Evolutionary conservation across 2,113 vertebrate species (phyloP).

Genomic region (Cettia cetti): DNA sequence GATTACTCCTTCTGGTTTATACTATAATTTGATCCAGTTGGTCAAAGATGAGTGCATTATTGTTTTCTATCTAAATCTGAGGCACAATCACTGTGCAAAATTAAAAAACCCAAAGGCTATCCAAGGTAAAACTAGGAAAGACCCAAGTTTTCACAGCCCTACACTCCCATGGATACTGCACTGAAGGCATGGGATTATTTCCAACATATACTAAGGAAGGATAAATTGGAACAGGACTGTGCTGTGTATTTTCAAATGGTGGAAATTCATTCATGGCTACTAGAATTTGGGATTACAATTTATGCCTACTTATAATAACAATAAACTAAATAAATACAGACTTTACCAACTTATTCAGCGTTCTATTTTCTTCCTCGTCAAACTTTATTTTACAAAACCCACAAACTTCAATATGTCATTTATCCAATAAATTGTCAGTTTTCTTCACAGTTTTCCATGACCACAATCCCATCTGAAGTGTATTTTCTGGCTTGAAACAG

Average conservation of each 20-base stretch:
- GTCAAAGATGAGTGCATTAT: slow-evolving; percentile 2
- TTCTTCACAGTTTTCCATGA: not conserved
- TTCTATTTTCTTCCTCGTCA: not conserved
- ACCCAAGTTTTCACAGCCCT: not conserved
- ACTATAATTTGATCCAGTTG: slow-evolving; percentile 47
- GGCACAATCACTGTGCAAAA: not conserved
- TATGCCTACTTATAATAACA: not conserved
- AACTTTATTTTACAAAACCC: not conserved
- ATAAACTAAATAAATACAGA: not conserved
- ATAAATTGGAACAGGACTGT: not conserved
- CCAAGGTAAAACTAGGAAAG: not conserved
- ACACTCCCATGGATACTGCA: not conserved
- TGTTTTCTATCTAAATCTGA: slow-evolving; percentile 21
- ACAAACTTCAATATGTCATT: not conserved
- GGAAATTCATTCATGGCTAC: not conserved
- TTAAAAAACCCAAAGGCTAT: not conserved
- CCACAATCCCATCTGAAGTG: not conserved
- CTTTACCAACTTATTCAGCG: not conserved
- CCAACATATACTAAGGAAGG: not conserved
- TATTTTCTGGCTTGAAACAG: not conserved
- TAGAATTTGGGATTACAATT: not conserved
- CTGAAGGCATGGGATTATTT: not conserved
- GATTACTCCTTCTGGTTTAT: slow-evolving; percentile 52
- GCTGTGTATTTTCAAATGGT: not conserved
- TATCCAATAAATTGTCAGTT: not conserved